Conservation (phyloP, 2,888 invertebrate genomes). For the Byasa hedistus region DNA sequence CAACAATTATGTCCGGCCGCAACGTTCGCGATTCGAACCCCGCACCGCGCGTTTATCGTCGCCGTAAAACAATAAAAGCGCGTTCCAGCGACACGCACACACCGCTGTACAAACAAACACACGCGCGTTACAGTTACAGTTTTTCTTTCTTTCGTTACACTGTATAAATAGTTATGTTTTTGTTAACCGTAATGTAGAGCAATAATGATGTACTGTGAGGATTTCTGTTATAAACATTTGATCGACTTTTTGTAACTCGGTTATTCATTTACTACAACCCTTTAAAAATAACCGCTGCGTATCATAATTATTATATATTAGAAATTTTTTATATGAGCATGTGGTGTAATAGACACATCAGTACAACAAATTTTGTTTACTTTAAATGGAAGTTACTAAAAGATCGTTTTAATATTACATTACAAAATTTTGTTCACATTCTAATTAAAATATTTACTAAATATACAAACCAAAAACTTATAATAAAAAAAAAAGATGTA, state of each 20-base stretch:
- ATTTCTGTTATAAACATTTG: not conserved
- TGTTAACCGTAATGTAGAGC: constrained; percentile 19
- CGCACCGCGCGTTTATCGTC: constrained; percentile 47
- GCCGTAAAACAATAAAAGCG: constrained; percentile 68
- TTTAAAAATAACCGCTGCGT: no score
- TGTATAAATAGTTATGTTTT: constrained; percentile 16
- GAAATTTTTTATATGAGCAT: no score
- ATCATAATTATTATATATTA: no score
- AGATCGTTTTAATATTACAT: no score
- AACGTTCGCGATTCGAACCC: constrained; percentile 36
- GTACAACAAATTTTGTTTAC: no score
- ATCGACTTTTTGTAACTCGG: not conserved
- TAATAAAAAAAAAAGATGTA: no score
- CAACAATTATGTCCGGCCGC: constrained; percentile 48
- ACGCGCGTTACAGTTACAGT: constrained; percentile 44
- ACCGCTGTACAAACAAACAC: constrained; percentile 64
- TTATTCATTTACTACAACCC: not conserved
- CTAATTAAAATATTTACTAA: no score
- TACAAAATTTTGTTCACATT: no score
- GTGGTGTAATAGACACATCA: no score
- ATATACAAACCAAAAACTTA: no score
- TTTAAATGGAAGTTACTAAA: no score
- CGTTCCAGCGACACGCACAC: constrained; percentile 68
- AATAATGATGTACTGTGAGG: constrained; percentile 3
- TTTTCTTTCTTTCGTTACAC: no score